phyloP scores from a whole-genome alignment of 2,797 vertebrate species.

The Trachurus trachurus region DNA sequence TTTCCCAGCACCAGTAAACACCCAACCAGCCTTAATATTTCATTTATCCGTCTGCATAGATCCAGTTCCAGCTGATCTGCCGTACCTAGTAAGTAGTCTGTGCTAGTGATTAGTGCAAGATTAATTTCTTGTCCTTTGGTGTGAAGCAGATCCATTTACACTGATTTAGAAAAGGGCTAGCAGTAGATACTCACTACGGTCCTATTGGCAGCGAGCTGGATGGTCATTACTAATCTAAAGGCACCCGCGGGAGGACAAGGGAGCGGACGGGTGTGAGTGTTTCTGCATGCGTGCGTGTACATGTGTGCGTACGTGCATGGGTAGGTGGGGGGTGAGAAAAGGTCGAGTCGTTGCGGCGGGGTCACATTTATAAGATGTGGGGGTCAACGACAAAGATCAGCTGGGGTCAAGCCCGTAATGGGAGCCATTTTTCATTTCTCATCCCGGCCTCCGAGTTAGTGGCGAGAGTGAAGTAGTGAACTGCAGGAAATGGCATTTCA shows the following conservation, averaged over 20 bases:
- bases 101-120: constrained; percentile 64
- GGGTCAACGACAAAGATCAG: constrained; percentile 69
- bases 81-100: constrained; percentile 37
- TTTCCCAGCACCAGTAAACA: constrained; percentile 30
- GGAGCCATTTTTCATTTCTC: constrained; percentile 83
- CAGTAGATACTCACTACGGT: constrained; percentile 38
- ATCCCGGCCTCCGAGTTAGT: constrained; percentile 21
- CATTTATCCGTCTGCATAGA: constrained; percentile 50
- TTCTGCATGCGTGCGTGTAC: constrained; percentile 25
- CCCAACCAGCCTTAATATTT: constrained; percentile 22
- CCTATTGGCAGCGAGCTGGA: constrained; percentile 62
- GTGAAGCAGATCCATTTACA: constrained; percentile 68
- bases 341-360: constrained; percentile 42
- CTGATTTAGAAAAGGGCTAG: constrained; percentile 53
- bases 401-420: constrained; percentile 75
- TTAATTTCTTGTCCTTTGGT: constrained; percentile 70
- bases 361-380: constrained; percentile 68
- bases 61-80: constrained; percentile 50
- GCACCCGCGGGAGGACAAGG: constrained; percentile 28
- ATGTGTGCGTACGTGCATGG: neutral
- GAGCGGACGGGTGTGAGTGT: constrained; percentile 3
- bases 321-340: constrained; percentile 26
- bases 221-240: constrained; percentile 69
- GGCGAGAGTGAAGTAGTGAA: constrained; percentile 64
- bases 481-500: constrained; percentile 77